Percentiles rank a stretch among this genome's conserved stretches.
phyloP scores from a whole-genome alignment of 2,113 vertebrate species.

The Melanerpes formicivorus region DNA sequence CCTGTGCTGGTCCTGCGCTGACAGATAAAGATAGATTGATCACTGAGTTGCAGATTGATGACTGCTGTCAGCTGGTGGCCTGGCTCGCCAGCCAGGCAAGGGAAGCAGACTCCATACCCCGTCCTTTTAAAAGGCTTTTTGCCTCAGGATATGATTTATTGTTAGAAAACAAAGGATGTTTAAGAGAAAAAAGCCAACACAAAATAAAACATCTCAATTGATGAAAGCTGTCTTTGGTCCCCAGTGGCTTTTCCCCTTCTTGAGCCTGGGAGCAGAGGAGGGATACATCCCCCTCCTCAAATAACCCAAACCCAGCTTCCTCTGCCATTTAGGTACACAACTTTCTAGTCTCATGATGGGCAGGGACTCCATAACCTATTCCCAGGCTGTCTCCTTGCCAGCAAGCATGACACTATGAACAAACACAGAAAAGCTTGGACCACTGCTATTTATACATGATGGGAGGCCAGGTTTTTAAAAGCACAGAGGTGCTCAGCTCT shows the following conservation, averaged over 20 bases:
- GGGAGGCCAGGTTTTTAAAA: not conserved
- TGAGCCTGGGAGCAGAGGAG: slow-evolving; percentile 48
- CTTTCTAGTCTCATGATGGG: not conserved
- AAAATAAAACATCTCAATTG: slow-evolving; percentile 68
- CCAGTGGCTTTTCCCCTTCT: slow-evolving; percentile 24
- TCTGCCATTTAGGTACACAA: slow-evolving; percentile 29
- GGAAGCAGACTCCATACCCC: slow-evolving; percentile 59
- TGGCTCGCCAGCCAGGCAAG: slow-evolving; percentile 13
- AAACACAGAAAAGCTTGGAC: slow-evolving; percentile 19
- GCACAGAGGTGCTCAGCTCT: not conserved
- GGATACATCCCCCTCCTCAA: not conserved
- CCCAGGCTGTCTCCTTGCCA: not conserved
- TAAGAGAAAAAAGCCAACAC: slow-evolving; percentile 44
- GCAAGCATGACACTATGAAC: not conserved
- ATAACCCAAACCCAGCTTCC: slow-evolving; percentile 11
- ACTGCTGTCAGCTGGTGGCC: slow-evolving; percentile 67
- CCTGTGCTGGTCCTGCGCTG: fast-evolving
- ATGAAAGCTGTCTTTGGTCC: slow-evolving; percentile 61
- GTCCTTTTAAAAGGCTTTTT: slow-evolving; percentile 64
- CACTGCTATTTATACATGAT: not conserved
- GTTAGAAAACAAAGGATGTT: slow-evolving; percentile 71
- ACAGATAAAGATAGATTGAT: slow-evolving; percentile 52
- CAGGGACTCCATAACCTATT: slow-evolving; percentile 9
- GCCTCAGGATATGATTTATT: slow-evolving; percentile 67
- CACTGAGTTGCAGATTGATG: slow-evolving; percentile 62